Percentiles rank a stretch among this genome's conserved stretches.
phyloP scores from a whole-genome alignment of 2,113 vertebrate genomes.

The Macaca mulatta region DNA sequence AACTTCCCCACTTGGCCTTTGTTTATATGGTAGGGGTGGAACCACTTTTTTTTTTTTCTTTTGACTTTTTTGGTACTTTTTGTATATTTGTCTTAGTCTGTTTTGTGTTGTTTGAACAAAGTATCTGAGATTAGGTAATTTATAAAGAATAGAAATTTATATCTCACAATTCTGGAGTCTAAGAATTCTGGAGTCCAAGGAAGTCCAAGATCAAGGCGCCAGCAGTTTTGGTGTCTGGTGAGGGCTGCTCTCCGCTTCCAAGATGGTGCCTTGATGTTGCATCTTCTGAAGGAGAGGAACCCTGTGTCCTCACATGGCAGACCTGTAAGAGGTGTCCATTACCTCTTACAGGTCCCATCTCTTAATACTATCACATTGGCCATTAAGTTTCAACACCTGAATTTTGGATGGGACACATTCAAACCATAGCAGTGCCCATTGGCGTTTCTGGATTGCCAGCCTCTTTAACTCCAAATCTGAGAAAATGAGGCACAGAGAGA shows the following conservation, averaged over 20 bases:
- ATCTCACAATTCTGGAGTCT: not conserved
- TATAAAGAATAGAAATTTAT: not conserved
- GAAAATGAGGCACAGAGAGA: not conserved
- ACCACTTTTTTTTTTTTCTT: not conserved
- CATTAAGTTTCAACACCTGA: not conserved
- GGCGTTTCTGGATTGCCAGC: not conserved
- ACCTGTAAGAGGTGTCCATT: too few species aligned
- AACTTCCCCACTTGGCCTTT: not conserved
- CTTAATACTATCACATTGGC: not conserved
- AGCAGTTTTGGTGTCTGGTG: not conserved
- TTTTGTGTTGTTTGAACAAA: not conserved
- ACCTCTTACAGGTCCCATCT: not conserved
- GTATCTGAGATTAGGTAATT: not conserved
- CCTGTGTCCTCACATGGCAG: too few species aligned
- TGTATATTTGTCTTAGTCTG: not conserved
- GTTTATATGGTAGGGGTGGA: not conserved
- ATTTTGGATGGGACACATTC: not conserved
- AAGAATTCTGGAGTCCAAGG: not conserved
- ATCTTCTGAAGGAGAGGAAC: not conserved
- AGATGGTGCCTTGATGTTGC: not conserved
- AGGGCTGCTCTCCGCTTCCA: not conserved
- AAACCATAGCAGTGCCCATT: not conserved
- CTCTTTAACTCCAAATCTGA: not conserved
- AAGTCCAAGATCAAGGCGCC: not conserved
- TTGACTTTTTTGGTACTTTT: not conserved